A percentile compares a stretch with the other conserved stretches of the same genome.
phyloP scores from a whole-genome alignment of 1,140 invertebrate genomes.

The Drosophila repletoides region DNA sequence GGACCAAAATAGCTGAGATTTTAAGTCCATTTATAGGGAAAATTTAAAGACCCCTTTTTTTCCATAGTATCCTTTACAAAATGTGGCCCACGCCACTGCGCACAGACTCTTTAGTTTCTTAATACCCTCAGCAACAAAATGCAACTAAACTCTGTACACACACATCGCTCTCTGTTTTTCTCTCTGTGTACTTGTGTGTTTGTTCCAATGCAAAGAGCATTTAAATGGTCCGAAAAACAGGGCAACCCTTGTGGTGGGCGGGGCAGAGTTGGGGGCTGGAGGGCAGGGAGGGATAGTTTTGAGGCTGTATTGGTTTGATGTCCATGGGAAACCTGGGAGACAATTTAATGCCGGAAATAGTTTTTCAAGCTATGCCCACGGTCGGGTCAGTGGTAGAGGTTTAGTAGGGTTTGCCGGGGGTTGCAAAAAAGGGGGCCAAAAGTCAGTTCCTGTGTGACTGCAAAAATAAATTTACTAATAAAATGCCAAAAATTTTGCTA shows the following conservation, averaged over 20 bases:
- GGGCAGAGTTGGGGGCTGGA: background rate
- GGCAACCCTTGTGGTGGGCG: background rate
- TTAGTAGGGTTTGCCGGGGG: background rate
- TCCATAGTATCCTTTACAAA: no score
- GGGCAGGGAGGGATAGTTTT: background rate
- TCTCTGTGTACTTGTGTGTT: constrained; percentile 4
- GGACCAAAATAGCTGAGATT: no score
- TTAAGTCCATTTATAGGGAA: no score
- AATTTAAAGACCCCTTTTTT: no score
- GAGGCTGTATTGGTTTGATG: background rate
- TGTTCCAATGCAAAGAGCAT: constrained; percentile 35
- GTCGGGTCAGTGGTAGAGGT: background rate
- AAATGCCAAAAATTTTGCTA: constrained; percentile 53
- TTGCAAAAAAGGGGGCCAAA: background rate
- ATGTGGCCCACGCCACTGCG: no score
- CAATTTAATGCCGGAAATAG: constrained; percentile 68
- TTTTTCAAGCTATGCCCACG: constrained; percentile 41
- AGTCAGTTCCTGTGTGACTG: constrained; percentile 20
- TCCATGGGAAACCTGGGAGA: constrained; percentile 13
- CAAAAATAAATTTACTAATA: constrained; percentile 68
- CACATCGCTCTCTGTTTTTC: background rate
- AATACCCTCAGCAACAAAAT: no score
- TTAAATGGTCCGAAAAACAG: constrained; percentile 16
- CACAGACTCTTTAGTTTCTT: no score
- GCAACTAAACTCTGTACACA: constrained; percentile 23